phyloP scores from a whole-genome alignment of 1,140 invertebrate species.

The Pseudobourletiella spinata region DNA sequence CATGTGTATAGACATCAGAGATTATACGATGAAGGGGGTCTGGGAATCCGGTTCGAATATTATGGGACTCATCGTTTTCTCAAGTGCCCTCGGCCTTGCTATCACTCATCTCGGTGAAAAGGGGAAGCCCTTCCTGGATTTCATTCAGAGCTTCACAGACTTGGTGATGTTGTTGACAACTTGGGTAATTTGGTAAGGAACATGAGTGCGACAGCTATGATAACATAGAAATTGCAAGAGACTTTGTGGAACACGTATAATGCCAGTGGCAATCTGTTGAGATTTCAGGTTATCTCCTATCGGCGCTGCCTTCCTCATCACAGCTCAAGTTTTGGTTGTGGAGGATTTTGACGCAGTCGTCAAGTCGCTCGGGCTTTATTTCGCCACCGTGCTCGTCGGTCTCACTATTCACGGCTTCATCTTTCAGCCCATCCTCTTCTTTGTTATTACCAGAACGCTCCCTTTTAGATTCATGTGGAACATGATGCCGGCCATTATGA shows the following conservation, averaged over 20 bases:
- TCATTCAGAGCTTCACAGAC: slow-evolving; percentile 10
- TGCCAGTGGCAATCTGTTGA: no score
- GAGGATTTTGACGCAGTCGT: slow-evolving; percentile 45
- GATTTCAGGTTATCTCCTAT: slow-evolving; percentile 48
- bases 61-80: slow-evolving; percentile 21
- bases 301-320: slow-evolving; percentile 51
- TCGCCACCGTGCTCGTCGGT: slow-evolving; percentile 44
- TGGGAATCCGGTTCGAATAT: slow-evolving; percentile 14
- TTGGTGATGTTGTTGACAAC: slow-evolving; percentile 18
- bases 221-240: no score
- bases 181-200: slow-evolving; percentile 15
- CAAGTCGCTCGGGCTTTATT: slow-evolving; percentile 46
- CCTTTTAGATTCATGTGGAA: slow-evolving; percentile 43
- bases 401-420: slow-evolving; percentile 44
- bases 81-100: slow-evolving; percentile 12
- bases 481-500: slow-evolving; percentile 44
- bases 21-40: neutral
- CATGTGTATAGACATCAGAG: no score
- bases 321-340: slow-evolving; percentile 48
- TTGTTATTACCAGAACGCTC: slow-evolving; percentile 41
- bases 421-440: slow-evolving; percentile 43
- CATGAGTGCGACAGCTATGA: no score
- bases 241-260: no score
- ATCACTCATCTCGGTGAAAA: slow-evolving; percentile 10
- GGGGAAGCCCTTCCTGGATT: slow-evolving; percentile 16